Base-by-base conservation (phyloP, 2,797 vertebrate species). In the Adelosebastes latens region DNA sequence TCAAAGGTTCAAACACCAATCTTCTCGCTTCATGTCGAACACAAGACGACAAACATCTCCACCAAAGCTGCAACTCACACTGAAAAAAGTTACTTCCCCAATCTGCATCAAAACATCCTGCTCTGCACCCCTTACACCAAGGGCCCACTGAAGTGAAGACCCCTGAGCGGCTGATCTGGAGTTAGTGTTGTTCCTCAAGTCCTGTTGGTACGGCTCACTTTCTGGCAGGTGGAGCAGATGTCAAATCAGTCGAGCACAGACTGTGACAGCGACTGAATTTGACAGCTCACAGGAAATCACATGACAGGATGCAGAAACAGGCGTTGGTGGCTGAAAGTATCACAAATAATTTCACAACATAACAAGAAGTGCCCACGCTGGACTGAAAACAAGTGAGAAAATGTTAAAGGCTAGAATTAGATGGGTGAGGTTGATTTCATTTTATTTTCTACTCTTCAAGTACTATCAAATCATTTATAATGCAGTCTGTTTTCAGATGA, bases 251-350 rank as follows among this genome's bases (percentile, higher is more conserved):
- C 31, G 22, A 20, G 56, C 39, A 67, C 2, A n/a, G 10, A 62
- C 16, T 62, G 46, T 25, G 12, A 67, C 4, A 49, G 39, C 36
- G 31, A 27, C 27, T 27, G 2, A 80, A 63, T 25, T 53, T 80
- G 67, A 78, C 72, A 65, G 32, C 39, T 52, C 3, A 24, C 73
- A 93, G 94, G 93, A 94, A 94, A 80, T 91, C 93, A 94, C 73
- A 81, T 94, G 91, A 91, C 93, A 89, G 91, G 93, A 92, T 79
- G 72, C 61, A 75, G 62, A 79, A 42, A 18, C 4, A 61, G 9
- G 8, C 14, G 0, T 31, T 49, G 14, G 10, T 71, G 42, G 20
- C 24, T 68, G 10, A 77, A 81, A 68, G 18, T 32, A 34, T 39
- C n/a, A 7, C 11, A 39, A 4, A 59, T 18, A 8, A 63, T 55